Evolutionary conservation across 2,113 vertebrate genomes (phyloP), one percentile per base, ranked within the genome.

Genomic region (Pterocles burchelli): DNA sequence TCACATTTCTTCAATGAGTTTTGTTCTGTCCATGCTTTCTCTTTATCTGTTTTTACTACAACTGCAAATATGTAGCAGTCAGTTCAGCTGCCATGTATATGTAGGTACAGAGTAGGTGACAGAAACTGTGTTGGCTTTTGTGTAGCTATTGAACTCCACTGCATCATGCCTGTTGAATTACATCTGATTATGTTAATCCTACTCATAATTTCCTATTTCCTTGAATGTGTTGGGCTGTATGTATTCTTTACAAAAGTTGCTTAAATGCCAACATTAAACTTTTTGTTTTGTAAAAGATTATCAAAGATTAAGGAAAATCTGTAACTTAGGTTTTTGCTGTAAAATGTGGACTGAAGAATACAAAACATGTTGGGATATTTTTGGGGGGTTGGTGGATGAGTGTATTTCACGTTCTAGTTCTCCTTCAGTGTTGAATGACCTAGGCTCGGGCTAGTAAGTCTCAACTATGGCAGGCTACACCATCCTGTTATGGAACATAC

Each of bases 61-160:
- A 6, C 17, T 79, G 12, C 33, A 59, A 25, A 22, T 28, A 55
- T 0, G 0, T 54, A 36, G 26, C 1, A 2, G 38, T 82, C 1
- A 0, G 5, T 68, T 89, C 49, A 36, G 1, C 29, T 72, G 52
- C 54, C 3, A 3, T 25, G 4, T 52, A 1, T 58, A 2, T n/a
- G 3, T 55, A 26, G 45, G 13, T 78, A 34, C 34, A 38, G 62
- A 52, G 66, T 34, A 41, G 33, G 21, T 29, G 58, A 15, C 15
- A 79, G 59, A 82, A 58, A 48, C 14, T 36, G 31, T 22, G 10
- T 17, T 63, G 54, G 22, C 33, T 89, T 84, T 45, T 9, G 1
- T n/a, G 10, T 68, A 34, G 84, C 43, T 95, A 1, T 68, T 82
- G 52, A 61, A 59, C 10, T 78, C 34, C 3, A 5, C 65, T 62